Evolutionary conservation across 2,113 vertebrate species (phyloP).

Genomic region (Craseonycteris thonglongyai): DNA sequence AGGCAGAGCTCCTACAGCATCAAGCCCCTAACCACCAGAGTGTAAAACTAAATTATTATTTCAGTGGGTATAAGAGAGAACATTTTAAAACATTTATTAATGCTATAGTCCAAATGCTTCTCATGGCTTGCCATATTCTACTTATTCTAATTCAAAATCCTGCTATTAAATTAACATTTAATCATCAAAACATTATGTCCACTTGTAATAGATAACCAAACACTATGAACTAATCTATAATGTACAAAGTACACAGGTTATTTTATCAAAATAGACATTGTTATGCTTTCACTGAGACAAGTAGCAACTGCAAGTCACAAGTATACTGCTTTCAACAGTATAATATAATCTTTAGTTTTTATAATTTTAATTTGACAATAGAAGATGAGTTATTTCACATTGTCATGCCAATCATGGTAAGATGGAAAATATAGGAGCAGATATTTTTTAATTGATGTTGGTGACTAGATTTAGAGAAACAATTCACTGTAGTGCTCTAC

Average conservation of each 20-base stretch:
- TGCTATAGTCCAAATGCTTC: not conserved
- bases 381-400: not conserved
- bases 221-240: not conserved
- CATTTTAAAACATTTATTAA: not conserved
- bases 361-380: slow-evolving; percentile 32
- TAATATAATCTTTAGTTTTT: not conserved
- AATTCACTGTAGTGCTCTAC: not conserved
- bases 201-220: not conserved
- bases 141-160: slow-evolving; percentile 4
- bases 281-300: not conserved
- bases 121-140: slow-evolving; percentile 7
- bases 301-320: not conserved
- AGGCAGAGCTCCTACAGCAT: not conserved
- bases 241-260: not conserved
- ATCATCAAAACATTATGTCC: slow-evolving; percentile 22
- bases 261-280: not conserved
- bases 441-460: not conserved
- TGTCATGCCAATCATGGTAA: not conserved
- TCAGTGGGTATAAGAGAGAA: not conserved
- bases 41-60: slow-evolving; percentile 42
- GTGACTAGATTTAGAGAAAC: not conserved
- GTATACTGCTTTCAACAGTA: not conserved
- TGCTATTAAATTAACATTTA: slow-evolving; percentile 47
- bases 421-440: not conserved
- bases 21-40: not conserved